A percentile compares a stretch with the other conserved stretches of the same genome.
phyloP scores from a whole-genome alignment of 2,113 vertebrate species.

The Callospermophilus lateralis region DNA sequence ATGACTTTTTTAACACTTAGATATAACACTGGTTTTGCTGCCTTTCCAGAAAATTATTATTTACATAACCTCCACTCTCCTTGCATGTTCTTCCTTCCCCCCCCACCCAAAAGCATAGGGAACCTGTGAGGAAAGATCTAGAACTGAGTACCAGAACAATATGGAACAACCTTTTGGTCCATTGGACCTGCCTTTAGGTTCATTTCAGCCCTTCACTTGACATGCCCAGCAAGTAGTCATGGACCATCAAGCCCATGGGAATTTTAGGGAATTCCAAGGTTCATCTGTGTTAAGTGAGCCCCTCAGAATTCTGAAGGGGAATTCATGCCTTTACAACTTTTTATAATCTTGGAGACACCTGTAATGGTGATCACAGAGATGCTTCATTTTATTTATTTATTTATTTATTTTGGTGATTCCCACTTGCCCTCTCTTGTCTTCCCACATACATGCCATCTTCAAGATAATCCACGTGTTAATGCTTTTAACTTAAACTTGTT shows the following conservation, averaged over 20 bases:
- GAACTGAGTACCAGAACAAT: not conserved
- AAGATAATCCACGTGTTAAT: not conserved
- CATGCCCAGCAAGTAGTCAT: too few species aligned
- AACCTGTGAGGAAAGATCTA: not conserved
- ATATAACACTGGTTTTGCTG: not conserved
- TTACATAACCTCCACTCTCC: not conserved
- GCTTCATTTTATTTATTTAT: not conserved
- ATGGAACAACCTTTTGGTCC: not conserved
- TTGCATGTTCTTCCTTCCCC: not conserved
- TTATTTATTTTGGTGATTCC: not conserved
- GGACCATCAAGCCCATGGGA: too few species aligned
- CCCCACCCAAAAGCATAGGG: not conserved
- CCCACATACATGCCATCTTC: not conserved
- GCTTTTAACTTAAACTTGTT: not conserved
- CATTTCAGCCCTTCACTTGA: not conserved
- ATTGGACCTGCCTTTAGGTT: not conserved
- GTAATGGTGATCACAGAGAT: not conserved
- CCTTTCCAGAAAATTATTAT: conserved; percentile 1
- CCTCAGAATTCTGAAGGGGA: not conserved
- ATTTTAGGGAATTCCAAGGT: not conserved
- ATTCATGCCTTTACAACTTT: not conserved
- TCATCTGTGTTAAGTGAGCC: not conserved
- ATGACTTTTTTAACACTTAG: not conserved
- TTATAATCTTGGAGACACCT: not conserved
- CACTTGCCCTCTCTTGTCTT: not conserved